Evolutionary conservation across 1,140 invertebrate species (phyloP), one percentile per base, ranked within the genome.

Genomic region (Hyphantria cunea): DNA sequence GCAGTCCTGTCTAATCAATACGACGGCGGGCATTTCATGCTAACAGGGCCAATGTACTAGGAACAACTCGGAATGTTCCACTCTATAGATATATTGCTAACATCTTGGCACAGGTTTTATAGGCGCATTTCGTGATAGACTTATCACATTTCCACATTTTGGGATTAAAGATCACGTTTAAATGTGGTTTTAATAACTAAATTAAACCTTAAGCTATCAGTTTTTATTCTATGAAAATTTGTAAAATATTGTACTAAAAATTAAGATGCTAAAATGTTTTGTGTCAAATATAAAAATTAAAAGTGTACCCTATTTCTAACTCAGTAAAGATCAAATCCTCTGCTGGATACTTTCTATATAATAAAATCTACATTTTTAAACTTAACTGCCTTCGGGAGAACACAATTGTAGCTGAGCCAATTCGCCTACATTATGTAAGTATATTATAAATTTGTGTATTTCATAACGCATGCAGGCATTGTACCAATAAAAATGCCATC

Each of bases 1-100:
- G 72, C 74, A 71, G 79, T 82, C 74, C 81, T 80, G 79, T 78
- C 76, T 78, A 82, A 89, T 89, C 84, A 82, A 89, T 89, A 88
- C 75, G 59, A 68, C 56, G 61, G 53, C 74, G 66, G 74, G 70
- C 70, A 80, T 74, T 77, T 76, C 72, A 74, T 76, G 74, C 72
- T 74, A 78, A 72, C 73, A 76, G 73, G 73, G 76, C 78, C 73
- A 80, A 82, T 75, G 80, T 80, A 85, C 74, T 71, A 65, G 65
- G 65, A 76, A 78, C 80, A 81, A 60, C 66, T 69, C 47, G 62
- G 61, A 60, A 62, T 60, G 64, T 68, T 64, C 64, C 63, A 62
- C 49, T 64, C 54, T 37, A 66, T 34, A 64, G 62, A 75, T 72
- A 63, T n/a, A n/a, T n/a, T n/a, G n/a, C n/a, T n/a, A n/a, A n/a